These are phyloP conservation scores for Contarinia nasturtii DNA, from an alignment of 1,140 invertebrate species.

Conservation along the genomic window DNA sequence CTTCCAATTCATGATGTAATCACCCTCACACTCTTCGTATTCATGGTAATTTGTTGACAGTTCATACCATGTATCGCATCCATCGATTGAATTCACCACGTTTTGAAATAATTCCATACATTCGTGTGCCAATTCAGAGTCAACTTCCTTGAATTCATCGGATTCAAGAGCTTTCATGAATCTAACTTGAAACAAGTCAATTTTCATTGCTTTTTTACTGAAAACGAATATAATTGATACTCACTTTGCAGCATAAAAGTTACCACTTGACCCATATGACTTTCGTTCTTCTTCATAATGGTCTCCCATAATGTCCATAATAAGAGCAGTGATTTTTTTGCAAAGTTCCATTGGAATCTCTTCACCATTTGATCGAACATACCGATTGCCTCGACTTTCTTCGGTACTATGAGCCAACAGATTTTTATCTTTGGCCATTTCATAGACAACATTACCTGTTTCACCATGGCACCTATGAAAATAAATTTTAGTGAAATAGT, in stretches of 20 bases:
- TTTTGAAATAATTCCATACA: conserved; percentile 31
- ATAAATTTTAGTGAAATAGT: too few relatives aligned
- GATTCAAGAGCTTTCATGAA: not conserved
- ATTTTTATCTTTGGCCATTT: conserved; percentile 34
- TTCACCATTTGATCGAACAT: conserved; percentile 21
- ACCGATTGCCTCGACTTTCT: conserved; percentile 15
- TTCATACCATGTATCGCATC: conserved; percentile 35
- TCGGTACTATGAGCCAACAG: conserved; percentile 22
- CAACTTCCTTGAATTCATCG: conserved; percentile 5
- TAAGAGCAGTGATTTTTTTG: conserved; percentile 11
- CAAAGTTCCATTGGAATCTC: conserved; percentile 14
- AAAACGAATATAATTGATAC: conserved; percentile 4
- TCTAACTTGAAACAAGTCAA: not conserved
- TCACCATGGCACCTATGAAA: conserved; percentile 67
- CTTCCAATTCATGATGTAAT: conserved; percentile 38
- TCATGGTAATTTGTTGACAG: conserved; percentile 30
- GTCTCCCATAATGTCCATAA: conserved; percentile 12
- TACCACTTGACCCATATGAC: conserved; percentile 22
- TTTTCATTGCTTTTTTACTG: too few relatives aligned
- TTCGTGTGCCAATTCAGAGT: conserved; percentile 17
- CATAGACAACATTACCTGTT: conserved; percentile 43
- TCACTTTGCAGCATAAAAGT: conserved; percentile 25
- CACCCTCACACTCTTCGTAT: conserved; percentile 38
- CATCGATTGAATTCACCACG: conserved; percentile 32
- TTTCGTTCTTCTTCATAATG: conserved; percentile 10